Conservation (phyloP, 2,888 invertebrate genomes). For the Stenolophus ochropezus region DNA sequence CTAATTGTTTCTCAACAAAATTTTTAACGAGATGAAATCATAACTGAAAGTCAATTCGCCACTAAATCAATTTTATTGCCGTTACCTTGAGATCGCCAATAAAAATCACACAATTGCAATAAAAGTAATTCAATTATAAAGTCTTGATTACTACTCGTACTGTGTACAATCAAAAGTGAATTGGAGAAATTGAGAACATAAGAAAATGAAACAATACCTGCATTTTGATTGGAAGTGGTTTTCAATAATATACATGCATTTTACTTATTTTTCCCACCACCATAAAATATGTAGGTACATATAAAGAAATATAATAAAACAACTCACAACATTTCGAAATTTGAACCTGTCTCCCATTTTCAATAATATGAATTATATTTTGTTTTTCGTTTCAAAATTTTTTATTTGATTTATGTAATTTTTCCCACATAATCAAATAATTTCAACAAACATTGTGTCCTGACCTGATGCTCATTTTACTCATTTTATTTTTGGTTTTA, state of each 20-base stretch:
- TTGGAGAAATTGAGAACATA: neutral
- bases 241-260: neutral
- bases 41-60: neutral
- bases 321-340: no score
- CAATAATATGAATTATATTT: no score
- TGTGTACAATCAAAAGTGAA: neutral
- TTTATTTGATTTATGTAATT: no score
- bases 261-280: neutral
- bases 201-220: neutral
- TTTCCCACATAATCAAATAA: no score
- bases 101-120: slow-evolving; percentile 17
- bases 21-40: slow-evolving; percentile 29
- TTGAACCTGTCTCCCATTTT: no score
- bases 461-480: no score
- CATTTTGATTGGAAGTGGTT: neutral
- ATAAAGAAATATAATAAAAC: no score
- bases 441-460: no score
- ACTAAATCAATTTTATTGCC: slow-evolving; percentile 25
- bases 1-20: slow-evolving; percentile 8
- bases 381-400: no score
- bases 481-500: no score
- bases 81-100: slow-evolving; percentile 10
- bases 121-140: slow-evolving; percentile 29
- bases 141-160: neutral
- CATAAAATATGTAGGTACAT: no score